Evolutionary conservation across 2,113 vertebrate species (phyloP).

Genomic region (Prionailurus viverrinus): DNA sequence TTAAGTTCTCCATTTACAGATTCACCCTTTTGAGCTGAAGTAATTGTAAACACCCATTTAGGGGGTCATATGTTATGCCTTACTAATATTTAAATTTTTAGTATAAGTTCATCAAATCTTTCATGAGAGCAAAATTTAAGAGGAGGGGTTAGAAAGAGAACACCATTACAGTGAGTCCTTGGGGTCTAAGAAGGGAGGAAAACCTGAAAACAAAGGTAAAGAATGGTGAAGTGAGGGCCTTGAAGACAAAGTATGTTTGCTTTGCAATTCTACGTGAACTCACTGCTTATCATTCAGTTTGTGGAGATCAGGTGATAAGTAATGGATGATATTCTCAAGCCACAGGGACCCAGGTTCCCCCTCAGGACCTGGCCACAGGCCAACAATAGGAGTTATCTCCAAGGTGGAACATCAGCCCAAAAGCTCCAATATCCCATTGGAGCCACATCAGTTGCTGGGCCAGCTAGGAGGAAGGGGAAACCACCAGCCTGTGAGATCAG

Average conservation of each 20-base stretch:
- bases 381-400: background rate
- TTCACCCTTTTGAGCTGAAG: background rate
- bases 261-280: background rate
- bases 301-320: background rate
- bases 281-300: background rate
- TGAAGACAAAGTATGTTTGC: background rate
- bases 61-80: background rate
- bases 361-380: background rate
- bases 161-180: background rate
- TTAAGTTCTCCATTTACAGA: background rate
- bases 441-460: background rate
- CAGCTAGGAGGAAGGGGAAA: background rate
- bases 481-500: background rate
- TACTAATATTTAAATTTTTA: background rate
- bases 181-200: background rate
- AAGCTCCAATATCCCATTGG: background rate
- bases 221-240: background rate
- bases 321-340: background rate
- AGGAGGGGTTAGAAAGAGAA: background rate
- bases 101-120: background rate
- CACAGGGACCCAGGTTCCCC: background rate
- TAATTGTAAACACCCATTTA: background rate
- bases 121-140: slow-evolving; percentile 26
- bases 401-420: background rate
- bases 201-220: background rate